Base-by-base conservation (phyloP, 2,888 invertebrate genomes). In the Lithophane semibrunnea region DNA sequence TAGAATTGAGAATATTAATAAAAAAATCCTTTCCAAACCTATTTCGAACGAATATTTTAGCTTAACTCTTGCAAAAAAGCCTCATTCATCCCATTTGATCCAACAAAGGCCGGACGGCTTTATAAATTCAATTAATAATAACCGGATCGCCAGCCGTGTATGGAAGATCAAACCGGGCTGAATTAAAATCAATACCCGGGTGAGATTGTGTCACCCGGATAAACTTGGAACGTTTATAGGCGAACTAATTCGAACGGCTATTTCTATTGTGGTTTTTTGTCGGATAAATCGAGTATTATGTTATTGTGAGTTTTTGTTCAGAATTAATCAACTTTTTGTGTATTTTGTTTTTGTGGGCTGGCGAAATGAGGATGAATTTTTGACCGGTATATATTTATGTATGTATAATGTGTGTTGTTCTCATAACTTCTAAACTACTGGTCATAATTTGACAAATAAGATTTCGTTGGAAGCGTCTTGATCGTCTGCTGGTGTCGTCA, bases 181-280 rank as follows among this genome's bases (percentile, higher is more conserved):
- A 79, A 84, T 83, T 86, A 81, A 87, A 87, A 87, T 87, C 88
- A 84, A 88, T 87, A 87, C 83, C 80, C 85, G 83, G 75, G 75
- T 64, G 85, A 84, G 86, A 87, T 87, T 80, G 80, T 79, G 82
- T 77, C 85, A 83, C 63, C 65, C 75, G 85, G 85, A 87, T 86
- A 87, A 80, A 77, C 80, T 76, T 66, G 66, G 83, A 37, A 70
- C 85, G 67, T 77, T 83, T 70, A 60, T 76, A 63, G 74, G 54
- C 81, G 75, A 81, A 86, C 86, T 86, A 84, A 85, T 85, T 81
- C 75, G 49, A 65, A 21, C 64, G 47, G 74, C 63, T 74, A 80
- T 80, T 74, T 66, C 64, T 80, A 49, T 80, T 79, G 84, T 72
- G 52, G 64, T 54, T 76, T 79, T 76, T 80, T 69, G 61, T 76